Evolutionary conservation across 2,888 invertebrate species (phyloP), one percentile per base, ranked within the genome.

Genomic region (Calephelis perditalis): DNA sequence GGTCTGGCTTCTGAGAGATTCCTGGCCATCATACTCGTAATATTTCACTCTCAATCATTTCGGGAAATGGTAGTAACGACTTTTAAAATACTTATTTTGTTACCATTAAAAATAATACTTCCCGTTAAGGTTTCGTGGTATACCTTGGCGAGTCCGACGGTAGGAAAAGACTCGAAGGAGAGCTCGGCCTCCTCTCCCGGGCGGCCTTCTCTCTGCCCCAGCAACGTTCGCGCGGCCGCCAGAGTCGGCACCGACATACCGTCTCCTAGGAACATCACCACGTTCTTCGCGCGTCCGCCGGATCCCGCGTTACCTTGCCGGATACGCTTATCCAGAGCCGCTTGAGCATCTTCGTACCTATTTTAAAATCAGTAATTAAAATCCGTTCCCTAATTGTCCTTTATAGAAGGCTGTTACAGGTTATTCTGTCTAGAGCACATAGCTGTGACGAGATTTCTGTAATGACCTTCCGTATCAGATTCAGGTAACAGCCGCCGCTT

Each of bases 221-320:
- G 90, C 69, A 92, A 92, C 46, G 93, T 92, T 68, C 95, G 87
- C 43, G 93, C 91, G 1, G 94, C 94, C 5, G 93, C 91, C 57
- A 94, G 80, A 5, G 95, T 95, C 5, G 94, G 88, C 57, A 95
- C 81, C 26, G 94, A 94, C 95, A 95, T 94, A 56, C 95, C 95
- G 78, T 95, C 95, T 10, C 95, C 95, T 62, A 95, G 77, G 77
- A 95, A 95, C 76, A 95, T 82, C 59, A 95, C 93, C 7, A 94
- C 82, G 78, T 95, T 95, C 59, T 75, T 73, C 40, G 78, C 81
- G 6, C 61, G 58, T 52, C 62, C 55, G 46, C 37, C 59, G 56
- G 55, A 37, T 47, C 67, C 77, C 65, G 65, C 77, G 67, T 75
- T 59, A 56, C 82, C 63, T 57, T 78, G 77, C 35, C 74, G 70